Evolutionary conservation across 2,888 invertebrate genomes (phyloP).

Genomic region (Pogonocherus hispidulus): DNA sequence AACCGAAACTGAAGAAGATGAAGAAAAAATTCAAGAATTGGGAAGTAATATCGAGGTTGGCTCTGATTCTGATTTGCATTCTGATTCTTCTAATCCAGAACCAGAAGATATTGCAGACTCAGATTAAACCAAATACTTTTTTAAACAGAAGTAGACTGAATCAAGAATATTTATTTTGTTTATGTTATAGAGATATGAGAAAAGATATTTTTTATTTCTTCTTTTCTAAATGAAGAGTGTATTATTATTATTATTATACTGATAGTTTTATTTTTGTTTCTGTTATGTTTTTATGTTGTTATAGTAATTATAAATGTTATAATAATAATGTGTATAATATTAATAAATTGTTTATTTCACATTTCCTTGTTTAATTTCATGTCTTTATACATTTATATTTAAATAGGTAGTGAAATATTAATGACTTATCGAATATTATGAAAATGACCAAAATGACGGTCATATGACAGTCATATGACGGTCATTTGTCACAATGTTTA

Average conservation of each 20-base stretch:
- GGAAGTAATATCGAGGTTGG: neutral
- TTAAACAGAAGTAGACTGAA: neutral
- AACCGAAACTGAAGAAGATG: neutral
- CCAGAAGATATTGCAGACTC: neutral
- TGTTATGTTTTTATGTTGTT: neutral
- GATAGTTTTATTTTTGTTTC: neutral
- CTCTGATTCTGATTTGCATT: neutral
- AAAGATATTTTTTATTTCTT: constrained; percentile 17
- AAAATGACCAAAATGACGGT: too few relatives aligned
- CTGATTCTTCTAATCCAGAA: neutral
- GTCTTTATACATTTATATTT: neutral
- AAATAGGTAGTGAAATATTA: too few relatives aligned
- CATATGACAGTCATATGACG: too few relatives aligned
- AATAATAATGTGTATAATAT: neutral
- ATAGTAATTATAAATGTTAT: too few relatives aligned
- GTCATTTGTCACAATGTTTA: too few relatives aligned
- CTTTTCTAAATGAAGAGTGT: neutral
- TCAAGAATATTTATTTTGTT: neutral
- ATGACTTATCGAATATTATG: too few relatives aligned
- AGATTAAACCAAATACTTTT: constrained; percentile 3
- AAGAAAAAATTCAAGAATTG: neutral
- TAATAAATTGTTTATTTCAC: constrained; percentile 4
- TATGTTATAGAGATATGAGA: constrained; percentile 5
- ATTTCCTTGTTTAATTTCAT: neutral
- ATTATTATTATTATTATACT: too few relatives aligned